phyloP scores from a whole-genome alignment of 2,797 vertebrate species.

The Prionace glauca region DNA sequence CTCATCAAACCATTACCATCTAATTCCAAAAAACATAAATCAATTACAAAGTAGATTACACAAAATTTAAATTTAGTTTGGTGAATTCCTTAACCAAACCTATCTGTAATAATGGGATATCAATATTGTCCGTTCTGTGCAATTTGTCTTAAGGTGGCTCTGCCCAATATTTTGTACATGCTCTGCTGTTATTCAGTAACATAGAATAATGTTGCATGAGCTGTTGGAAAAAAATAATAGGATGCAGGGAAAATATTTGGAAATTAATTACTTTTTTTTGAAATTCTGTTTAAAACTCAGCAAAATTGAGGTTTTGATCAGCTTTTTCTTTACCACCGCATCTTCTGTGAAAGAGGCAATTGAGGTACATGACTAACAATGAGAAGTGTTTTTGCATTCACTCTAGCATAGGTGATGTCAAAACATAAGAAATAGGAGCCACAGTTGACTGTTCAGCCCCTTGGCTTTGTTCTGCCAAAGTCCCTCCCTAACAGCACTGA shows the following conservation, averaged over 20 bases:
- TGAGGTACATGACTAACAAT: background rate
- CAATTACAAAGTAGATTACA: background rate
- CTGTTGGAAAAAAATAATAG: background rate
- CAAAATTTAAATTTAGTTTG: background rate
- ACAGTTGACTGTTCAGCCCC: too few relatives aligned
- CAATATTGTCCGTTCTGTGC: background rate
- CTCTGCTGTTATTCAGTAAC: background rate
- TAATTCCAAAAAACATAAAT: background rate
- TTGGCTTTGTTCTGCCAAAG: background rate
- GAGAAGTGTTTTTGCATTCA: background rate
- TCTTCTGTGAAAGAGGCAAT: background rate
- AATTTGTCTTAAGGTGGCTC: background rate
- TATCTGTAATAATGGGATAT: background rate
- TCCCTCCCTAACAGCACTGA: too few relatives aligned
- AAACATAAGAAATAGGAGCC: too few relatives aligned
- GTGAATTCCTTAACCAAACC: constrained; percentile 11
- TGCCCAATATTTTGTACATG: background rate
- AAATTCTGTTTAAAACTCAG: background rate
- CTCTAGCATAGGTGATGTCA: background rate
- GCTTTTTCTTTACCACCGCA: background rate
- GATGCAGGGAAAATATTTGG: background rate
- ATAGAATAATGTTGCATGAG: background rate
- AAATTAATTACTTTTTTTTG: background rate
- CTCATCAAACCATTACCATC: background rate
- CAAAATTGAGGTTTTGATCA: background rate